Evolutionary conservation across 1,140 invertebrate species (phyloP), one percentile per base, ranked within the genome.

Genomic region (Megalonaias nervosa): DNA sequence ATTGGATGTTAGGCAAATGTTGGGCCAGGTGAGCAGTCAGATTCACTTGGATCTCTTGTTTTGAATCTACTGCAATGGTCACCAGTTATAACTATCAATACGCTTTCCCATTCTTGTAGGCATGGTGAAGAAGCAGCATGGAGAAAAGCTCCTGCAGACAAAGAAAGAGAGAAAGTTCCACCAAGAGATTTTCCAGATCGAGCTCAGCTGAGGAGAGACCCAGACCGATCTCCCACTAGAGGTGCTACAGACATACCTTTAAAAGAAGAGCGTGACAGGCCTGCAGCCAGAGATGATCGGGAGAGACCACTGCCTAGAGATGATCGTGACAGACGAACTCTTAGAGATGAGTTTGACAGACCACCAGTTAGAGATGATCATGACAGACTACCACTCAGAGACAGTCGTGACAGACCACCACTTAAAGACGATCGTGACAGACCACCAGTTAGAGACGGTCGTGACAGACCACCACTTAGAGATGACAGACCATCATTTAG

Each of bases 201-300:
- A 48, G 11, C 38, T 48, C 38, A 6, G 11, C 0, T 48, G 6
- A 67, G n/a, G 65, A 67, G 65, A 67, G 65, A 31, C 26, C 82
- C 48, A 84, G 67, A 75, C 82, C 15, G 74, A 72, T 31, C 56
- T 38, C 62, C 76, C n/a, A 12, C 55, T 16, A 59, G 69, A 64
- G 72, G 71, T n/a, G 79, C 74, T 60, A 67, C 68, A 68, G 75
- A 57, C 13, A 56, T 64, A 56, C 26, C 72, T 11, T 1, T 31
- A 15, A 12, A 58, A 17, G 68, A 75, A 31, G 71, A 74, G 19
- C 16, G n/a, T 21, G 16, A 19, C 17, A 55, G 70, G 70, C n/a
- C 38, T 0, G 61, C 59, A 71, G 26, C 31, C 16, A 60, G 69
- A 61, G 55, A 21, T 15, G 13, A 60, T 14, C 59, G 61, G 38